Conservation (phyloP, 30 jellyfish, hydroid and myxozoan species). For the Pseudorhiza aurosa region DNA sequence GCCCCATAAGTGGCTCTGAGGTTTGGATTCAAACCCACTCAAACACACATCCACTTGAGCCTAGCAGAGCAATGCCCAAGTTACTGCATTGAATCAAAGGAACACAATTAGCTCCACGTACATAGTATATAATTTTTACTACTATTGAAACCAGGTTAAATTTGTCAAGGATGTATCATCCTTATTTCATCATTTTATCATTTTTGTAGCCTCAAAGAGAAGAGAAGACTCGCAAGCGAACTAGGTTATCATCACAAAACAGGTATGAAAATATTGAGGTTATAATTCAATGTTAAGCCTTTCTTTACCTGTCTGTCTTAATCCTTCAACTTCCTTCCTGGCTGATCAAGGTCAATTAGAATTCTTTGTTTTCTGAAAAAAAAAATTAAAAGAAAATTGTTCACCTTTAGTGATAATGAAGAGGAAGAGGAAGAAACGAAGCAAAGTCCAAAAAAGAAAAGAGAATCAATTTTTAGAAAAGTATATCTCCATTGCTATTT, state of each 20-base stretch:
- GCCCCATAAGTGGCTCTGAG: neutral
- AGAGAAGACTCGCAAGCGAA: constrained; percentile 82
- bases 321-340: too few relatives aligned
- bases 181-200: neutral
- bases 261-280: constrained; percentile 66
- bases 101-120: too few relatives aligned
- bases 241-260: constrained; percentile 66
- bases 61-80: too few relatives aligned
- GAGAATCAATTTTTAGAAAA: constrained; percentile 77
- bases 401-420: constrained; percentile 30
- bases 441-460: constrained; percentile 47
- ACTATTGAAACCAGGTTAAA: too few relatives aligned
- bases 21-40: neutral
- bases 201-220: constrained; percentile 43
- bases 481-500: constrained; percentile 21
- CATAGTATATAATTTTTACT: too few relatives aligned
- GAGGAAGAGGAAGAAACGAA: constrained; percentile 71
- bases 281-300: neutral
- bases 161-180: too few relatives aligned
- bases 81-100: too few relatives aligned
- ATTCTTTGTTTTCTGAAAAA: too few relatives aligned
- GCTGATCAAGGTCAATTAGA: too few relatives aligned
- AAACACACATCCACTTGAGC: neutral
- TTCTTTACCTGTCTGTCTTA: too few relatives aligned
- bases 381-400: neutral